phyloP scores from a whole-genome alignment of 2,888 invertebrate genomes.

The Electrophaes corylata region DNA sequence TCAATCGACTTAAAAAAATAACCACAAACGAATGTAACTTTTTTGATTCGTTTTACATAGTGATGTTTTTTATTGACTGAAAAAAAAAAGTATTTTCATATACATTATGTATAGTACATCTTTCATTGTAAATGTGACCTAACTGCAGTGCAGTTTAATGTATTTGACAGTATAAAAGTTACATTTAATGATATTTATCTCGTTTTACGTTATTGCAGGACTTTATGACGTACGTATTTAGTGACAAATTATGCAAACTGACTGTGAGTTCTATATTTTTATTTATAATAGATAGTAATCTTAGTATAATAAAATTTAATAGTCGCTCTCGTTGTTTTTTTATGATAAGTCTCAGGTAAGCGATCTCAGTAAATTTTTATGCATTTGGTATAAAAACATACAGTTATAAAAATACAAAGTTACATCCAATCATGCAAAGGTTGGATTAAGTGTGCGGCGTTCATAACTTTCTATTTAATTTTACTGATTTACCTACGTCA shows the following conservation, averaged over 20 bases:
- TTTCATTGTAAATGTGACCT: conserved; percentile 37
- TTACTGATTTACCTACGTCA: no score
- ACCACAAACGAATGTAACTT: no score
- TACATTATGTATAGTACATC: no score
- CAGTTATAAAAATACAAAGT: not conserved
- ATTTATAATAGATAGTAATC: conserved; percentile 34
- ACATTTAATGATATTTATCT: conserved; percentile 59
- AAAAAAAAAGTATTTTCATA: no score
- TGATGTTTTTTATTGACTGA: no score
- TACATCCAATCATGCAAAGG: not conserved
- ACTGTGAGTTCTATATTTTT: conserved; percentile 30
- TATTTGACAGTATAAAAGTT: conserved; percentile 64
- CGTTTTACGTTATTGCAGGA: conserved; percentile 51
- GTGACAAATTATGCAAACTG: conserved; percentile 57
- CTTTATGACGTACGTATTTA: conserved; percentile 52
- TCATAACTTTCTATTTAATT: no score
- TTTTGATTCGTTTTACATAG: no score
- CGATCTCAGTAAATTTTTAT: not conserved
- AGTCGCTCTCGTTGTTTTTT: not conserved
- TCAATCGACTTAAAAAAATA: no score
- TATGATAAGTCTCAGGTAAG: not conserved
- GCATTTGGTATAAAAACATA: not conserved
- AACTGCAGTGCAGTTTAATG: conserved; percentile 63
- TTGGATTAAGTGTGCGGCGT: no score
- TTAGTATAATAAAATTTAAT: conserved; percentile 45